Conservation (phyloP, 2,888 invertebrate genomes). For the Leptopilina myrica region DNA sequence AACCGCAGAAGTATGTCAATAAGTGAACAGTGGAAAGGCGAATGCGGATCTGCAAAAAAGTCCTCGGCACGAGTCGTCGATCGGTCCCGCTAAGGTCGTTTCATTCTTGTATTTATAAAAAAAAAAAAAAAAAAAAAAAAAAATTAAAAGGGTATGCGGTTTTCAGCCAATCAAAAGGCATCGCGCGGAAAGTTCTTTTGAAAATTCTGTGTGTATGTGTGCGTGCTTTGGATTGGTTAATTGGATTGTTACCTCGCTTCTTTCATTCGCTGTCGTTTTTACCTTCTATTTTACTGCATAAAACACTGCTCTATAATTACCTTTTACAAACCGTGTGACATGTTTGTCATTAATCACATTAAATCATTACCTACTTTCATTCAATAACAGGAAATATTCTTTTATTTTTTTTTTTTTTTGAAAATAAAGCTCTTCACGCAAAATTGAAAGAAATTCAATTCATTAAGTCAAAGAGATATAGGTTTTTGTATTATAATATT, state of each 20-base stretch:
- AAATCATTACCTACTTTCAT: background rate
- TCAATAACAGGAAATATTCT: background rate
- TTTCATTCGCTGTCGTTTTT: constrained; percentile 14
- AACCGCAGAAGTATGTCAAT: constrained; percentile 36
- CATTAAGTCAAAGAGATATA: too few species aligned
- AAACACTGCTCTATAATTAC: constrained; percentile 17
- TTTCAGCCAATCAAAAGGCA: constrained; percentile 34
- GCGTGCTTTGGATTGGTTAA: constrained; percentile 34
- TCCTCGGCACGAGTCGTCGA: constrained; percentile 36
- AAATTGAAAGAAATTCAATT: background rate
- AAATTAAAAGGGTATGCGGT: constrained; percentile 34
- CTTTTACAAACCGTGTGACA: constrained; percentile 25
- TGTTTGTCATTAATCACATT: constrained; percentile 2
- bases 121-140: background rate
- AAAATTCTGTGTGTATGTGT: constrained; percentile 17
- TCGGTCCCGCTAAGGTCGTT: constrained; percentile 36
- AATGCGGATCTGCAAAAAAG: constrained; percentile 30
- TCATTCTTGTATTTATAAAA: background rate
- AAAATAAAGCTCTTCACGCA: background rate
- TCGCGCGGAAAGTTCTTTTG: constrained; percentile 27
- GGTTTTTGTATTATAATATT: too few species aligned
- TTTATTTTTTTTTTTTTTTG: background rate
- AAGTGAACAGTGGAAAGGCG: constrained; percentile 35
- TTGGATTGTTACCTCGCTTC: constrained; percentile 25
- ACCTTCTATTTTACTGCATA: background rate